phyloP scores from a whole-genome alignment of 1,140 invertebrate genomes.

The Hycleus cichorii region DNA sequence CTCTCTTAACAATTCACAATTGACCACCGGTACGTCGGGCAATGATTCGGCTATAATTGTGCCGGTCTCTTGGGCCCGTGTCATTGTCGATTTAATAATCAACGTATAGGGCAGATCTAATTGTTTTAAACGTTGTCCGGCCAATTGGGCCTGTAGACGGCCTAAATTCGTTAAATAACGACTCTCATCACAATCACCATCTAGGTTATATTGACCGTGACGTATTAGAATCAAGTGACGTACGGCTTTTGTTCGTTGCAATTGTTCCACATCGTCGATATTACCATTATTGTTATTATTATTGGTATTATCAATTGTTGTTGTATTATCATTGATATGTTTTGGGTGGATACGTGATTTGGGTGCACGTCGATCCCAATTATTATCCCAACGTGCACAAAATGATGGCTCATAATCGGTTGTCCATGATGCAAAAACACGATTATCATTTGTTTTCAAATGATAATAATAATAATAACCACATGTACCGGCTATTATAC shows the following conservation, averaged over 20 bases:
- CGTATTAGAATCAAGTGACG: slow-evolving; percentile 86
- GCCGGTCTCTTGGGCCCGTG: slow-evolving; percentile 84
- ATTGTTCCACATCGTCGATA: no score
- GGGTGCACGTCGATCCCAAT: slow-evolving; percentile 82
- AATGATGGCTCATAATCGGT: slow-evolving; percentile 51
- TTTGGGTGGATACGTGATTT: slow-evolving; percentile 60
- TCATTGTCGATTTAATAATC: slow-evolving; percentile 87
- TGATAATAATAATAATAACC: slow-evolving; percentile 22
- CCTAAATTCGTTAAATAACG: slow-evolving; percentile 77
- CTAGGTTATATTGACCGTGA: slow-evolving; percentile 88
- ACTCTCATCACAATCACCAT: slow-evolving; percentile 66
- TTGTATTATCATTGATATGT: slow-evolving; percentile 48
- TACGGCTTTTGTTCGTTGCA: slow-evolving; percentile 59
- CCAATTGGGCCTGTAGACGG: slow-evolving; percentile 71
- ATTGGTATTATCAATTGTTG: slow-evolving; percentile 54
- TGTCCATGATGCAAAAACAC: slow-evolving; percentile 52
- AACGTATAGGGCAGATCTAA: slow-evolving; percentile 70
- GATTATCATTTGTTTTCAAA: slow-evolving; percentile 23
- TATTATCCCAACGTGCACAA: slow-evolving; percentile 68
- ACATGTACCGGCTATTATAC: no score
- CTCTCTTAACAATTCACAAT: slow-evolving; percentile 78
- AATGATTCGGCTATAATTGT: slow-evolving; percentile 68
- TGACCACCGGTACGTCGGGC: slow-evolving; percentile 46
- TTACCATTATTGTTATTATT: slow-evolving; percentile 39
- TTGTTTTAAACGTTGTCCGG: slow-evolving; percentile 67